Evolutionary conservation across 1,140 invertebrate genomes (phyloP).

Genomic region (Thalassaphorura encarpata): DNA sequence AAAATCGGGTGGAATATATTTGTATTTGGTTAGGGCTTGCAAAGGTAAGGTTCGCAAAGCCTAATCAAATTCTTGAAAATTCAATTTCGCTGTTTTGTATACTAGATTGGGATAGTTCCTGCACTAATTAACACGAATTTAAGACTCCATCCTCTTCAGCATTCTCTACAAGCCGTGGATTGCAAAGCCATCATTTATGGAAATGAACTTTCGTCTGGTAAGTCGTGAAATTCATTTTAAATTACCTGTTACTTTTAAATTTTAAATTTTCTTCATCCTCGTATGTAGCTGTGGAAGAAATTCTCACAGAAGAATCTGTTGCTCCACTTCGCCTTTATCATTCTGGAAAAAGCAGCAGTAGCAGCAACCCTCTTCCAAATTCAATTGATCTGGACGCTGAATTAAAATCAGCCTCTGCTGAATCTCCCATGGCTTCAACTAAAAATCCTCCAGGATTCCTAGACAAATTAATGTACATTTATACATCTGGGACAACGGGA

Average conservation of each 20-base stretch:
- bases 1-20: conserved; percentile 52
- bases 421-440: conserved; percentile 11
- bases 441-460: too few relatives aligned
- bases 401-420: conserved; percentile 8
- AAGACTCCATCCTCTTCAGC: conserved; percentile 21
- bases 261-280: conserved; percentile 8
- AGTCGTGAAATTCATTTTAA: conserved; percentile 17
- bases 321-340: conserved; percentile 12
- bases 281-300: conserved; percentile 24
- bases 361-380: conserved; percentile 2
- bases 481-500: conserved; percentile 57
- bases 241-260: conserved; percentile 14
- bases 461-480: conserved; percentile 71
- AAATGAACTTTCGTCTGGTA: conserved; percentile 52
- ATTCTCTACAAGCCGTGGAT: conserved; percentile 32
- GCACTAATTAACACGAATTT: conserved; percentile 51
- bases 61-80: not conserved
- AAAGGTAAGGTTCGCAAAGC: conserved; percentile 37
- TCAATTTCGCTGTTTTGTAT: not conserved
- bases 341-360: conserved; percentile 14
- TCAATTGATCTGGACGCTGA: conserved; percentile 24
- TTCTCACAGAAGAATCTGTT: conserved; percentile 11
- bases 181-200: conserved; percentile 44
- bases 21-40: conserved; percentile 55
- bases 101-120: conserved; percentile 41